Percentiles rank a stretch among this genome's conserved stretches.
Conservation (phyloP, 2,797 vertebrate species). For the Periparus ater region DNA sequence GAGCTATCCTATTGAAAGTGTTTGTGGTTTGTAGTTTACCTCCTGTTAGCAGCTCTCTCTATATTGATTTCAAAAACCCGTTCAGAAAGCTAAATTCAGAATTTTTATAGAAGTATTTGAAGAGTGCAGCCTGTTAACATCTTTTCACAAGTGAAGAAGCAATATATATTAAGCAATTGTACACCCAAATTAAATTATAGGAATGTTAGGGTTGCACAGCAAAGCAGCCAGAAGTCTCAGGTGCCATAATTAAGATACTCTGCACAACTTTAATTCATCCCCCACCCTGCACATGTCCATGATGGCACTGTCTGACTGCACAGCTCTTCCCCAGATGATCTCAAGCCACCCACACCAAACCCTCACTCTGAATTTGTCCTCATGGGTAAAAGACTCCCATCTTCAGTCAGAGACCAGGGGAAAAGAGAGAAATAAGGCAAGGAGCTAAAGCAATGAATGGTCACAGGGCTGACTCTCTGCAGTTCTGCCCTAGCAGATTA, state of each 20-base stretch:
- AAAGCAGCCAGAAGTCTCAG: background rate
- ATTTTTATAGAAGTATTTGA: slow-evolving; percentile 52
- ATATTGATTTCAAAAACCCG: slow-evolving; percentile 76
- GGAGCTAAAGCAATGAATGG: background rate
- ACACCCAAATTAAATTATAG: background rate
- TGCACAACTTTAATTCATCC: background rate
- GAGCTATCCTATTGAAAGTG: slow-evolving; percentile 73
- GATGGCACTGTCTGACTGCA: background rate
- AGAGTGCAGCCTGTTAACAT: slow-evolving; percentile 40
- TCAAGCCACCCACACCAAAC: background rate
- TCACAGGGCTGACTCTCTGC: background rate
- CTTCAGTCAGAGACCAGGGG: background rate
- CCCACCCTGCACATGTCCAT: background rate
- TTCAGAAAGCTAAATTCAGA: slow-evolving; percentile 66
- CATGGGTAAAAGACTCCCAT: background rate
- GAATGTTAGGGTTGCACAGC: background rate
- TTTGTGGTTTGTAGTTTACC: slow-evolving; percentile 74
- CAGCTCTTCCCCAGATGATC: background rate
- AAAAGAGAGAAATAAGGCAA: background rate
- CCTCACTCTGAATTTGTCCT: background rate
- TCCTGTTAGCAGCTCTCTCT: slow-evolving; percentile 69
- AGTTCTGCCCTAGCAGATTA: background rate
- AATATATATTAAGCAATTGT: background rate
- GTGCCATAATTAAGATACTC: background rate
- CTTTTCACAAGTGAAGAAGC: slow-evolving; percentile 29